Base-by-base conservation (phyloP, 2,797 vertebrate species). In the Oceanodroma leucorhoa region DNA sequence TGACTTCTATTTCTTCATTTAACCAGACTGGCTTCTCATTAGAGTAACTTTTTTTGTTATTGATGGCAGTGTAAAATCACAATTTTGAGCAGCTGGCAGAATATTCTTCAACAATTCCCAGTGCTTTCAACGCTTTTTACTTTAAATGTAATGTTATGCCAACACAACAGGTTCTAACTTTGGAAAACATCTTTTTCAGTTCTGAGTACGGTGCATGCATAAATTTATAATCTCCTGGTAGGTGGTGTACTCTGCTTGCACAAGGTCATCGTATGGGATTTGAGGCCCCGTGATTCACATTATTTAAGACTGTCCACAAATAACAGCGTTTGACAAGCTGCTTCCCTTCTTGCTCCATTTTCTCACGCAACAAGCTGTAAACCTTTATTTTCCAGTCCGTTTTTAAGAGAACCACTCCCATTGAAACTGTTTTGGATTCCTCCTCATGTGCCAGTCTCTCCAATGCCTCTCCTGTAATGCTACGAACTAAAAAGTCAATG, bases 91-190 rank as follows among this genome's bases (percentile, higher is more conserved):
- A 95, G 94, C 86, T 95, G 92, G 92, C 88, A 95, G 94, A 95
- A 83, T 41, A 89, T 38, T 92, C 92, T 95, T 95, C 73, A 90
- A 76, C 86, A 93, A 96, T 95, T 96, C 94, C 95, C 94, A 93
- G 51, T 77, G 90, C 23, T 48, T 89, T 95, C 90, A 87, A 77
- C 3, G 7, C 77, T 94, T 96, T 92, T 95, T 95, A 92, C 92
- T 94, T 92, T 77, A 92, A 95, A 94, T 92, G 92, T 55, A 94
- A 89, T 94, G 86, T 94, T 95, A 90, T 93, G 95, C 90, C 93
- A 97, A 96, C 92, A 95, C 83, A 95, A 95, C 95, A 96, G 90
- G 93, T 92, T 90, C 92, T 90, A 79, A 95, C 92, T 97, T 78
- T 45, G 90, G 88, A 96, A 97, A 97, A 93, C 93, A 97, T 46